A percentile compares a stretch with the other conserved stretches of the same genome.
These are phyloP conservation scores for Orussus abietinus DNA, from an alignment of 1,140 invertebrate species.

Conservation along the genomic window DNA sequence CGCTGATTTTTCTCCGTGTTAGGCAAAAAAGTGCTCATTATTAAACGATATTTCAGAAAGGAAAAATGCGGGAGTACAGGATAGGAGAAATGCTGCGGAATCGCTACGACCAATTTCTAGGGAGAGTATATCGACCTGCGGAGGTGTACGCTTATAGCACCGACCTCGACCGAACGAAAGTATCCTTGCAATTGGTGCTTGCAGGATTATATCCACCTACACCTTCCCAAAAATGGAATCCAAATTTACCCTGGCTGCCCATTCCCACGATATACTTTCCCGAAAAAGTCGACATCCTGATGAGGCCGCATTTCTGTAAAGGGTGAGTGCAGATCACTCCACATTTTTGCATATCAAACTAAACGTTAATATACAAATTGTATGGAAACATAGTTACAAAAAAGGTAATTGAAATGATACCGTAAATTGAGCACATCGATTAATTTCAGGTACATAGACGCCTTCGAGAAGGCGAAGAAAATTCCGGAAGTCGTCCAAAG, in stretches of 20 bases:
- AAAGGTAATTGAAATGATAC: too few relatives aligned
- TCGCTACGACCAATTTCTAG: conserved; percentile 53
- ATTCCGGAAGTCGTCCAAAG: conserved; percentile 44
- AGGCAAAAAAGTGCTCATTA: conserved; percentile 8
- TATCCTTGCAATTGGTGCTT: conserved; percentile 56
- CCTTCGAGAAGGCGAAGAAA: too few relatives aligned
- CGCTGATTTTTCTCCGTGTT: background rate
- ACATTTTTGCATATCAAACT: too few relatives aligned
- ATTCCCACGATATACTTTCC: conserved; percentile 51
- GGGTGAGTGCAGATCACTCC: too few relatives aligned
- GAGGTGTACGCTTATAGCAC: conserved; percentile 51
- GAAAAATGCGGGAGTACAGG: conserved; percentile 54
- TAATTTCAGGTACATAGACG: too few relatives aligned
- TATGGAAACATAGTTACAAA: too few relatives aligned
- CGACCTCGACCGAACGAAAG: conserved; percentile 58
- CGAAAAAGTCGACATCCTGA: conserved; percentile 35
- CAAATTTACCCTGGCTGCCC: conserved; percentile 55
- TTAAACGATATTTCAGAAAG: conserved; percentile 41
- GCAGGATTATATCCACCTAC: conserved; percentile 57
- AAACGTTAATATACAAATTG: too few relatives aligned
- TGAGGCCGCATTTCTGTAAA: background rate
- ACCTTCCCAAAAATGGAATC: conserved; percentile 49
- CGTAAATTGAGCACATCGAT: too few relatives aligned
- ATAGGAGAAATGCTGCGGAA: conserved; percentile 55
- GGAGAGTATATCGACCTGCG: conserved; percentile 46